Conservation (phyloP, 2,888 invertebrate genomes). For the Chymomyza procnemis region DNA sequence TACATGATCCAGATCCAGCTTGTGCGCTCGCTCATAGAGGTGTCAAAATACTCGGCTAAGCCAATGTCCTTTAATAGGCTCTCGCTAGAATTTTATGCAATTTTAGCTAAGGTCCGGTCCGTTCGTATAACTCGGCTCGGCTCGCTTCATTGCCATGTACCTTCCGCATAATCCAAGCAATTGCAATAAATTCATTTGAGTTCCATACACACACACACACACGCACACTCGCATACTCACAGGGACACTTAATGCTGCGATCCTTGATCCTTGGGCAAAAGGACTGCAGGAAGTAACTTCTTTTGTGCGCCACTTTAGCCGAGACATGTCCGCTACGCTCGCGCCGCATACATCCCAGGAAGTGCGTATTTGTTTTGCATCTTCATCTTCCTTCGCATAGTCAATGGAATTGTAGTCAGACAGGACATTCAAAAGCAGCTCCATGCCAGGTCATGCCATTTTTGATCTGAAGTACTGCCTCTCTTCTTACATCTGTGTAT, state of each 20-base stretch:
- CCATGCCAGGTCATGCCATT: constrained; percentile 39
- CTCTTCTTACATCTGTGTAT: constrained; percentile 37
- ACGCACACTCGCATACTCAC: background rate
- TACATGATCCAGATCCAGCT: background rate
- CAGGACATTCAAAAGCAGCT: constrained; percentile 22
- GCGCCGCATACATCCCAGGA: constrained; percentile 48
- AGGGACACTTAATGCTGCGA: background rate
- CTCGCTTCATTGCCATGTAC: constrained; percentile 11
- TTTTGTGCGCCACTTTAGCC: constrained; percentile 63
- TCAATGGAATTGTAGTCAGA: constrained; percentile 1
- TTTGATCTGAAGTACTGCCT: constrained; percentile 28
- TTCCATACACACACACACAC: background rate
- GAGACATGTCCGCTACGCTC: constrained; percentile 48
- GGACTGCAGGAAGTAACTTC: constrained; percentile 67
- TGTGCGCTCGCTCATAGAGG: constrained; percentile 40
- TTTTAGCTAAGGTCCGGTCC: constrained; percentile 58
- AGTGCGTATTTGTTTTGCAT: constrained; percentile 74
- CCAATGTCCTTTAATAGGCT: constrained; percentile 75
- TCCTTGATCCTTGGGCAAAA: constrained; percentile 1
- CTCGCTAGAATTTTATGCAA: constrained; percentile 60
- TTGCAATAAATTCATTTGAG: constrained; percentile 62
- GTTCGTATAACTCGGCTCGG: constrained; percentile 15
- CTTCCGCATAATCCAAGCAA: constrained; percentile 29
- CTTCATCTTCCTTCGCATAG: constrained; percentile 13
- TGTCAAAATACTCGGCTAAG: constrained; percentile 76